Base-by-base conservation (phyloP, 2,797 vertebrate genomes). In the Diplodus sargus region DNA sequence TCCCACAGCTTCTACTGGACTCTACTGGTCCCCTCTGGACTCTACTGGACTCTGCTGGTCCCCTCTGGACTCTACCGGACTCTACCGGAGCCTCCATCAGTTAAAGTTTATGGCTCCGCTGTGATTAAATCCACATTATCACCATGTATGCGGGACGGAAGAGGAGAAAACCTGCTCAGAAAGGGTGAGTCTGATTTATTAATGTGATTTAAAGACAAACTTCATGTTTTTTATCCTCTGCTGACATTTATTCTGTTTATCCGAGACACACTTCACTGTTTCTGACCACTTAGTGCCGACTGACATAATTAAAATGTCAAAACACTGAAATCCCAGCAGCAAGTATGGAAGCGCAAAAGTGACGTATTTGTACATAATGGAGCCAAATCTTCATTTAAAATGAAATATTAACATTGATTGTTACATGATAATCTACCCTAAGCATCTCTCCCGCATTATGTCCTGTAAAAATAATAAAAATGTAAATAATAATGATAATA, bases 91-190 rank as follows among this genome's bases (percentile, higher is more conserved):
- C 39, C 34, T 34, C 34, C 34, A 9, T 34, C 34, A 34, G 8
- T 34, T 34, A 11, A 39, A 11, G 39, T 39, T 39, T 39, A 39
- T 39, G 39, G 22, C 15, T 71, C 39, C 34, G 66, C 47, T 20
- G 67, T 5, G 53, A 82, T 18, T 70, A 49, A 61, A 67, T 9
- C 12, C 39, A 42, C 28, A 3, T 20, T 3, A 48, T 11, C 60
- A 20, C 23, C 64, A 84, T 95, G 95, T 94, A 92, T 30, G 91
- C 93, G 0, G 93, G 90, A 39, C 88, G 94, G 57, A 94, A 92
- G 53, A 88, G 95, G 71, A 94, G 94, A 70, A 95, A 94, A 88
- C 93, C 94, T 1, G 90, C 91, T 2, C 93, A 91, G 82, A 94
- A 94, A 53, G 85, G 86, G 94, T 95, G 68, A 59, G 30, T 16